phyloP scores from a whole-genome alignment of 2,797 vertebrate species.

The Chrosomus eos region DNA sequence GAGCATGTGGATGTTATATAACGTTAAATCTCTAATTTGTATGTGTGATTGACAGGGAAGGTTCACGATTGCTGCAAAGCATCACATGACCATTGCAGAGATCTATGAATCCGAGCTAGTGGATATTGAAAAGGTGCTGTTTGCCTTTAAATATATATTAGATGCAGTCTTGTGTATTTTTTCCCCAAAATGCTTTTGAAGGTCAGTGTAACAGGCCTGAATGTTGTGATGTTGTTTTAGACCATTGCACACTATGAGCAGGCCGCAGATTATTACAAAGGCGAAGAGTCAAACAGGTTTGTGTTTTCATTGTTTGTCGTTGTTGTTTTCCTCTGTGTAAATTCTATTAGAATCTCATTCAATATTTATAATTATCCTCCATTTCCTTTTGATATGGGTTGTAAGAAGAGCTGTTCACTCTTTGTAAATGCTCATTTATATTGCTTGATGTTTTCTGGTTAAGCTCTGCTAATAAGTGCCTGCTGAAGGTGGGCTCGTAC shows the following conservation, averaged over 20 bases:
- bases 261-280: slow-evolving; percentile 85
- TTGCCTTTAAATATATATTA: background rate
- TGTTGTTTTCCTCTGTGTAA: background rate
- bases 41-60: slow-evolving; percentile 73
- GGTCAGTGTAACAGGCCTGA: background rate
- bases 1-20: background rate
- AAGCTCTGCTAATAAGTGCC: slow-evolving; percentile 90
- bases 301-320: slow-evolving; percentile 2
- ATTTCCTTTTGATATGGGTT: background rate
- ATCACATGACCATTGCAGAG: slow-evolving; percentile 80
- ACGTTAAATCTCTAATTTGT: slow-evolving; percentile 37
- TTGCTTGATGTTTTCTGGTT: slow-evolving; percentile 22
- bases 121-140: slow-evolving; percentile 63
- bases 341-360: background rate
- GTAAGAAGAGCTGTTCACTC: background rate
- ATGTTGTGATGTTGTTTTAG: slow-evolving; percentile 62
- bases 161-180: background rate
- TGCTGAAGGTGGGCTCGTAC: slow-evolving; percentile 92
- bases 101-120: slow-evolving; percentile 62
- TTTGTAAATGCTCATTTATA: background rate
- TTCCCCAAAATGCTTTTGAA: background rate
- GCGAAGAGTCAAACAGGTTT: slow-evolving; percentile 86
- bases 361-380: background rate
- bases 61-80: slow-evolving; percentile 81
- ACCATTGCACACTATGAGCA: slow-evolving; percentile 85